These are phyloP conservation scores for Prionailurus bengalensis DNA, from an alignment of 2,113 vertebrate genomes.

Conservation along the genomic window DNA sequence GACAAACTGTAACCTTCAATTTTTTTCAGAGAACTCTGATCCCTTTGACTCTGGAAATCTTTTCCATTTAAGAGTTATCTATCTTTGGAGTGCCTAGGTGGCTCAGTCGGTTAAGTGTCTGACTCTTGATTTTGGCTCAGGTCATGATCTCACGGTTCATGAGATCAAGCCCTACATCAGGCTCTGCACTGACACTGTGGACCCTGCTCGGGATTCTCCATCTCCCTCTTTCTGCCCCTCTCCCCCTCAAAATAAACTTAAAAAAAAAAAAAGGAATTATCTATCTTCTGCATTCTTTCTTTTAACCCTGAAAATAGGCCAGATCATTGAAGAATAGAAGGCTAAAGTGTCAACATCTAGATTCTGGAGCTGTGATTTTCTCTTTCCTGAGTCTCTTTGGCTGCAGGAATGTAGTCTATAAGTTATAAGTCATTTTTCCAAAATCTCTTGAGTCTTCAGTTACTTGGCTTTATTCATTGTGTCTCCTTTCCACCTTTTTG, in stretches of 20 bases:
- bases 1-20: neutral
- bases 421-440: neutral
- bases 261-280: neutral
- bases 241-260: too few species aligned
- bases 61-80: neutral
- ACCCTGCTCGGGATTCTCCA: too few species aligned
- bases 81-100: too few species aligned
- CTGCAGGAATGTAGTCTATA: neutral
- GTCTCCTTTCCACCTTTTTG: neutral
- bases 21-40: neutral
- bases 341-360: neutral
- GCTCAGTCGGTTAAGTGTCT: too few species aligned
- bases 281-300: neutral
- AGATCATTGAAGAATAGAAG: neutral
- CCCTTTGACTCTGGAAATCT: neutral
- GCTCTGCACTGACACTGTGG: too few species aligned
- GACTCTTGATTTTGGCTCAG: too few species aligned
- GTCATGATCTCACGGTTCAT: too few species aligned
- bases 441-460: neutral
- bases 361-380: neutral
- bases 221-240: too few species aligned
- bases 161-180: too few species aligned
- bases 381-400: neutral
- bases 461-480: neutral
- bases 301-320: neutral